These are phyloP conservation scores for Chirona hameri DNA, from an alignment of 2,888 invertebrate genomes.

Conservation along the genomic window DNA sequence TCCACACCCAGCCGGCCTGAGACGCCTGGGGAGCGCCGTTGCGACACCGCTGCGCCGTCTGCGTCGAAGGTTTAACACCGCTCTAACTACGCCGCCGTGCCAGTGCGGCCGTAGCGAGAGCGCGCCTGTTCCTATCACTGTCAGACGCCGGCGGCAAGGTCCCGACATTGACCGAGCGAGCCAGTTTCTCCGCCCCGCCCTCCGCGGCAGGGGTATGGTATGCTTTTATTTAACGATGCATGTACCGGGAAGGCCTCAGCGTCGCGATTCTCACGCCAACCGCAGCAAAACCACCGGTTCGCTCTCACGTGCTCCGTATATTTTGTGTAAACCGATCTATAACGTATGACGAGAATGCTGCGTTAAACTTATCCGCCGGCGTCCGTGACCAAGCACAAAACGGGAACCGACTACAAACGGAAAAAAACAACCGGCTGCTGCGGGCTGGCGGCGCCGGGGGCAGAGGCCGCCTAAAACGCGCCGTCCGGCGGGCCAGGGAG, in stretches of 20 bases:
- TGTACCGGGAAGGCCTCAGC: too few species aligned
- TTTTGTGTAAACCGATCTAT: slow-evolving; percentile 24
- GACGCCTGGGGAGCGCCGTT: too few species aligned
- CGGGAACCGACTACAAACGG: background rate
- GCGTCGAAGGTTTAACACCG: too few species aligned
- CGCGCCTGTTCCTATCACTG: too few species aligned
- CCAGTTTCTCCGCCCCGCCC: background rate
- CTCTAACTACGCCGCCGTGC: too few species aligned
- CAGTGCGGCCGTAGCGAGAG: too few species aligned
- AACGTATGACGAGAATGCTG: slow-evolving; percentile 24
- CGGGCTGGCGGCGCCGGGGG: background rate
- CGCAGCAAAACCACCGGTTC: background rate
- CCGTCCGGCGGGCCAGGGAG: background rate
- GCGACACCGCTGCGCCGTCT: too few species aligned
- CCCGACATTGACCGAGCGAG: too few species aligned
- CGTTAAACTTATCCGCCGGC: background rate
- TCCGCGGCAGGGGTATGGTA: background rate
- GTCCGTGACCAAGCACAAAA: background rate
- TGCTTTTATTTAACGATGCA: too few species aligned
- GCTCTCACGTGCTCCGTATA: background rate
- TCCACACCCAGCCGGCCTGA: too few species aligned
- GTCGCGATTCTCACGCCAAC: too few species aligned
- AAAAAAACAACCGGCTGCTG: background rate
- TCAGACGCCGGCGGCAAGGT: too few species aligned
- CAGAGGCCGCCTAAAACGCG: background rate